Evolutionary conservation across 2,113 vertebrate species (phyloP).

Genomic region (Tachuris rubrigastra): DNA sequence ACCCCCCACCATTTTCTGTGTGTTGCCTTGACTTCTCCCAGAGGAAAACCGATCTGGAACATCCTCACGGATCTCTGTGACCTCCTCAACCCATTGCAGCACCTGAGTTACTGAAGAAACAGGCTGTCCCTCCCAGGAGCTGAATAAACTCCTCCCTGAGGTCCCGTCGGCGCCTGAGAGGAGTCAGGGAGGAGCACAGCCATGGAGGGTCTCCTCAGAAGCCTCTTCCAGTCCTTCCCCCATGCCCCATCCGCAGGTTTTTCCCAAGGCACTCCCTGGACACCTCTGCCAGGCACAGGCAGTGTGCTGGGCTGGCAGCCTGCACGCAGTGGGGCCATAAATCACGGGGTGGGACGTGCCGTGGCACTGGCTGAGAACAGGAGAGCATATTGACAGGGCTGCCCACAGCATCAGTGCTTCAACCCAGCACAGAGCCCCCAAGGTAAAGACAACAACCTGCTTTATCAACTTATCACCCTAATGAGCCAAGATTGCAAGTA

Average conservation of each 20-base stretch:
- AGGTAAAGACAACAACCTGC: slow-evolving; percentile 42
- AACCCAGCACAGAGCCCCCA: background rate
- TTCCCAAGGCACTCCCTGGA: slow-evolving; percentile 6
- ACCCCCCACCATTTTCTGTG: background rate
- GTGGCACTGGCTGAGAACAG: background rate
- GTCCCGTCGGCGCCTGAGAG: background rate
- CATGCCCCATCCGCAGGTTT: background rate
- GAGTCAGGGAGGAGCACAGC: background rate
- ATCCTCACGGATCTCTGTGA: background rate
- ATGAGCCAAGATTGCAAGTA: slow-evolving; percentile 30
- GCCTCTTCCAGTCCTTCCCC: background rate
- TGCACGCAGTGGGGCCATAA: background rate
- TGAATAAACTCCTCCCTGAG: background rate
- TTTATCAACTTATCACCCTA: background rate
- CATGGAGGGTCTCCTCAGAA: background rate
- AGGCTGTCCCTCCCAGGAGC: background rate
- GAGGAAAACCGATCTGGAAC: background rate
- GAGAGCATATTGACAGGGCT: slow-evolving; percentile 11
- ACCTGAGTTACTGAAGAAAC: background rate
- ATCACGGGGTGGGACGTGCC: background rate
- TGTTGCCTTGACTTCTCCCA: background rate
- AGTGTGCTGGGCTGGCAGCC: background rate
- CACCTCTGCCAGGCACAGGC: background rate
- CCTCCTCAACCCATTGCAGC: background rate
- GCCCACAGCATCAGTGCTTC: background rate